These are phyloP conservation scores for Brachionus angularis DNA, from an alignment of 1,140 invertebrate species.

Conservation along the genomic window DNA sequence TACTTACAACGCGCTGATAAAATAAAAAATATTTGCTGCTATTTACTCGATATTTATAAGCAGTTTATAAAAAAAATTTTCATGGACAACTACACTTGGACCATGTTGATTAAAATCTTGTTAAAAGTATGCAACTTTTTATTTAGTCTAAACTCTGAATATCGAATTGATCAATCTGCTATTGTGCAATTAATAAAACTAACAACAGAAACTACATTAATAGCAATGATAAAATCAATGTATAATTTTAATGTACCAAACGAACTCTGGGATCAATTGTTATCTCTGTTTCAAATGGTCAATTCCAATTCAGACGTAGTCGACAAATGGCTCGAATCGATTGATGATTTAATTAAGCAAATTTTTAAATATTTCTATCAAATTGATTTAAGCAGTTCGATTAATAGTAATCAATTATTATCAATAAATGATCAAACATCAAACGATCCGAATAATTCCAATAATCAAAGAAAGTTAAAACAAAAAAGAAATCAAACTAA, in stretches of 20 bases:
- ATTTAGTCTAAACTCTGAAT: slow-evolving; percentile 12
- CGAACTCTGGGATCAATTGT: slow-evolving; percentile 88
- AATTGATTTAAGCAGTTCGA: slow-evolving; percentile 35
- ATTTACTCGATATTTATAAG: slow-evolving; percentile 21
- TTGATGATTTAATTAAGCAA: slow-evolving; percentile 33
- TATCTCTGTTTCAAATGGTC: slow-evolving; percentile 76
- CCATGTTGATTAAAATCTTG: slow-evolving; percentile 31
- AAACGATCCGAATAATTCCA: too few species aligned
- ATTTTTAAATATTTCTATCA: slow-evolving; percentile 31
- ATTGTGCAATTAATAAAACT: not conserved
- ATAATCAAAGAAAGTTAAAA: too few species aligned
- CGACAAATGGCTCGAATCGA: slow-evolving; percentile 68
- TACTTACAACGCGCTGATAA: slow-evolving; percentile 65
- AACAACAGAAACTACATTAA: slow-evolving; percentile 70
- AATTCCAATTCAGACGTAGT: slow-evolving; percentile 92
- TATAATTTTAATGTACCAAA: slow-evolving; percentile 81
- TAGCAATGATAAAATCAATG: slow-evolving; percentile 96
- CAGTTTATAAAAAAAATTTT: slow-evolving; percentile 18
- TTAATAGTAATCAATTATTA: too few species aligned
- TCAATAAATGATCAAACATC: too few species aligned
- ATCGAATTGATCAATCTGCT: slow-evolving; percentile 1
- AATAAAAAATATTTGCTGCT: slow-evolving; percentile 24
- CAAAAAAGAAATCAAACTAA: too few species aligned
- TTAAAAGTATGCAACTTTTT: slow-evolving; percentile 32
- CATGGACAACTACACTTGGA: slow-evolving; percentile 35